These are phyloP conservation scores for Campaea margaritaria DNA, from an alignment of 2,888 invertebrate species.

Conservation along the genomic window DNA sequence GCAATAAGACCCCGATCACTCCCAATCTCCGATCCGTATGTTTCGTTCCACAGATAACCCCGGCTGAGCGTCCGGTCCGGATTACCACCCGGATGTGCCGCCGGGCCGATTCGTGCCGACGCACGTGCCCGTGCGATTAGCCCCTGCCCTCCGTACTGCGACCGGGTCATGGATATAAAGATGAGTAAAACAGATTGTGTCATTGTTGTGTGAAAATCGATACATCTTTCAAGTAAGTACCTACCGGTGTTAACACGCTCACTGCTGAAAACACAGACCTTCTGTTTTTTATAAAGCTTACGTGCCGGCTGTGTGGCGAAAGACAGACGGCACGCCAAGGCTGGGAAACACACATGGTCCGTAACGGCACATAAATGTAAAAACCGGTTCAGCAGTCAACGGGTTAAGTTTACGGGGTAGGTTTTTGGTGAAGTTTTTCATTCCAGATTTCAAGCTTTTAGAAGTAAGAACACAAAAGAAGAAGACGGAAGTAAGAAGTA, in stretches of 20 bases:
- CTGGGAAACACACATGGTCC: too few species aligned
- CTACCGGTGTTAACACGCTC: too few species aligned
- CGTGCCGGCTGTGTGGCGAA: too few species aligned
- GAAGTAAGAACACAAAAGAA: neutral
- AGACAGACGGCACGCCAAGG: too few species aligned
- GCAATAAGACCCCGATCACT: slow-evolving; percentile 1
- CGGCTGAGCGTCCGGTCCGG: slow-evolving; percentile 56
- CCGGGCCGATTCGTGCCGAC: slow-evolving; percentile 69
- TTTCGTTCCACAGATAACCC: slow-evolving; percentile 74
- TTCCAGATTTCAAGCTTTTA: too few species aligned
- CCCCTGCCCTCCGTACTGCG: slow-evolving; percentile 67
- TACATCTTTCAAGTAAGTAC: neutral
- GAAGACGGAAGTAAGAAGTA: slow-evolving; percentile 27
- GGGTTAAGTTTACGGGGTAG: too few species aligned
- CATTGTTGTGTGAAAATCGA: slow-evolving; percentile 8
- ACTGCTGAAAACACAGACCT: too few species aligned
- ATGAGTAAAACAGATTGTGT: slow-evolving; percentile 59
- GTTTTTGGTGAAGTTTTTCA: too few species aligned
- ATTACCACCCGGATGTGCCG: slow-evolving; percentile 69
- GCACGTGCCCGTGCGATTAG: slow-evolving; percentile 76
- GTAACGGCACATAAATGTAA: too few species aligned
- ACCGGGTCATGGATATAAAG: slow-evolving; percentile 64
- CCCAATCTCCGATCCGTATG: slow-evolving; percentile 39
- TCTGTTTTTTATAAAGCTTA: too few species aligned
- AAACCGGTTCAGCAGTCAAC: too few species aligned